These are phyloP conservation scores for Auanema freiburgensis DNA, from an alignment of 2,888 invertebrate genomes.

Conservation along the genomic window DNA sequence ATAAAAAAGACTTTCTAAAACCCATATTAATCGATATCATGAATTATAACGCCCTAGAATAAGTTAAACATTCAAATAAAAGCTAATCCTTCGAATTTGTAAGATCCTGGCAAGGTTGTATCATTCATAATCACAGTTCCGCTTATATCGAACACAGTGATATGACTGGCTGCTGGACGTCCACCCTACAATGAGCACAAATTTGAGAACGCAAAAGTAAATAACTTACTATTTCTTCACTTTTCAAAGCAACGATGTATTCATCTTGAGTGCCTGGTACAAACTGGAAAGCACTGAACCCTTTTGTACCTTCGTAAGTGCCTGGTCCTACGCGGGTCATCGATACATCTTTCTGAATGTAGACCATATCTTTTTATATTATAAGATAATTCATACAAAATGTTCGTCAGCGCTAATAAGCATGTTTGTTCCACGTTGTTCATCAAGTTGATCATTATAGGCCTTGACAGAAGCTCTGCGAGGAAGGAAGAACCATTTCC, in stretches of 20 bases:
- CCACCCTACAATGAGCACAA: constrained; percentile 26
- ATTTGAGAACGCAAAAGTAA: background rate
- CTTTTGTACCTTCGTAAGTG: constrained; percentile 72
- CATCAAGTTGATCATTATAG: constrained; percentile 89
- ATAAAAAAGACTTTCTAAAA: too few relatives aligned
- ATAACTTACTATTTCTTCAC: constrained; percentile 29
- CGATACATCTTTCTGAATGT: constrained; percentile 75
- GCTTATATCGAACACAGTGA: constrained; percentile 52
- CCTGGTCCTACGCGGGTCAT: constrained; percentile 70
- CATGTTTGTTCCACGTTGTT: constrained; percentile 81
- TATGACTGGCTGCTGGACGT: constrained; percentile 53
- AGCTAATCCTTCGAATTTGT: constrained; percentile 62
- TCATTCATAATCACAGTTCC: constrained; percentile 57
- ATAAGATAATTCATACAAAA: constrained; percentile 81
- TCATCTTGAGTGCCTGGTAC: constrained; percentile 21
- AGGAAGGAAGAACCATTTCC: constrained; percentile 90
- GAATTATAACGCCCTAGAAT: too few relatives aligned
- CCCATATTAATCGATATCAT: too few relatives aligned
- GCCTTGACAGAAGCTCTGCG: constrained; percentile 81
- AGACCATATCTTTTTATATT: constrained; percentile 66
- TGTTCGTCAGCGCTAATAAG: constrained; percentile 78
- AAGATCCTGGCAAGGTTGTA: constrained; percentile 47
- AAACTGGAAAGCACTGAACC: constrained; percentile 92
- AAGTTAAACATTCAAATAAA: constrained; percentile 31
- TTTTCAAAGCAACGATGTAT: constrained; percentile 36